Percentiles rank a stretch among this genome's conserved stretches.
phyloP scores from a whole-genome alignment of 2,888 invertebrate genomes.

The Cerceris ruficornis region DNA sequence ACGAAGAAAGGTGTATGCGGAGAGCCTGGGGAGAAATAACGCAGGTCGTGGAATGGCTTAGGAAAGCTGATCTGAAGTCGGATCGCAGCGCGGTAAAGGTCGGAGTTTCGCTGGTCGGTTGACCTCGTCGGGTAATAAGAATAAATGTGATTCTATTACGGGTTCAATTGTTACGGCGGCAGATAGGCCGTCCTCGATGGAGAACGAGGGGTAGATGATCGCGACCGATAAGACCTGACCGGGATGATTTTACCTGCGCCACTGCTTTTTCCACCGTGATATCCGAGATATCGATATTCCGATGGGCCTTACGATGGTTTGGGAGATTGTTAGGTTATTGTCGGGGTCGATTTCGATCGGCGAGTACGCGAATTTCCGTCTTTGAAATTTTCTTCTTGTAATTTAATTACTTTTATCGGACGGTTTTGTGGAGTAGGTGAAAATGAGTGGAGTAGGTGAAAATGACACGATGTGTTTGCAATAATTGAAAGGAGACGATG shows the following conservation, averaged over 20 bases:
- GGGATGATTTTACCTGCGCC: constrained; percentile 61
- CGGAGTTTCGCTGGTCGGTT: constrained; percentile 68
- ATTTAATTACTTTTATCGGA: neutral
- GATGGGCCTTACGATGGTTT: constrained; percentile 20
- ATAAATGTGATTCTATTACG: constrained; percentile 82
- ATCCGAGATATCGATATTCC: constrained; percentile 31
- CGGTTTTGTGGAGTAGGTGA: too few species aligned
- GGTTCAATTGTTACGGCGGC: constrained; percentile 81
- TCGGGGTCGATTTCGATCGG: constrained; percentile 8
- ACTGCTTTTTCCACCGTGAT: constrained; percentile 30
- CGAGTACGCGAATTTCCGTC: constrained; percentile 19
- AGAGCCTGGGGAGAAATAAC: constrained; percentile 67
- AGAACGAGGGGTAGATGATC: constrained; percentile 75
- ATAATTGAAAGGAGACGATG: too few species aligned
- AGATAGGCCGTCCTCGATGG: constrained; percentile 71
- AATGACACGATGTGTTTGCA: too few species aligned
- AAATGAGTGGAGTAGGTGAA: too few species aligned
- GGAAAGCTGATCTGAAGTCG: constrained; percentile 65
- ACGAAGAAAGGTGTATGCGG: constrained; percentile 21
- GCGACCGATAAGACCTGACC: constrained; percentile 70
- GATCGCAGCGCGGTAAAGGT: constrained; percentile 50
- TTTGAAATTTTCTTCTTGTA: neutral
- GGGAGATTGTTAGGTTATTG: constrained; percentile 19
- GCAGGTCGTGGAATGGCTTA: constrained; percentile 63
- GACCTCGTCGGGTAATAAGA: constrained; percentile 81